Base-by-base conservation (phyloP, 2,113 vertebrate species). In the Athene cunicularia region DNA sequence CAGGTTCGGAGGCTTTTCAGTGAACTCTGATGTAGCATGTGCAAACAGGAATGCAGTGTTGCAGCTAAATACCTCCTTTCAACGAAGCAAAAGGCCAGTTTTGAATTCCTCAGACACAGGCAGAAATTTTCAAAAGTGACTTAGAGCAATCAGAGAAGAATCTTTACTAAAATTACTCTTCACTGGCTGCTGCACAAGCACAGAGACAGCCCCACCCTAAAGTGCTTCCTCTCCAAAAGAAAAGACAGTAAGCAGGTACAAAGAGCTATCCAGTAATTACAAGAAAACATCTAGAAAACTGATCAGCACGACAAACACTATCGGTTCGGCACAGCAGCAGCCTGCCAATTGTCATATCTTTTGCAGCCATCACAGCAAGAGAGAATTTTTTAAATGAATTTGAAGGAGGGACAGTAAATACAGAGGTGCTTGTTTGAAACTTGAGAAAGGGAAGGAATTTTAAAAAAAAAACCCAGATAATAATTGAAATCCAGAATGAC, bases 391-490 rank as follows among this genome's bases (percentile, higher is more conserved):
- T 0, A 22, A 90, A 95, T 73, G 74, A 67, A 88, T 95, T 88
- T 86, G 85, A 94, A 90, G 75, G 79, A 93, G 74, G 67, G 66
- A 71, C 73, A 93, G 66, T 39, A 84, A 53, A 23, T 1, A 2
- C 62, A 64, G 85, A 96, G 90, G 81, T 95, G 70, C 53, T 94
- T 64, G 64, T 75, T 88, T 90, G 84, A 93, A 95, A 95, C 93
- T 5, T 64, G 67, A 75, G 73, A 75, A 77, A 92, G 1, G 21
- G 15, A 89, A 77, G 11, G 32, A 67, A 37, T 37, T 37, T n/a
- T n/a, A n/a, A 80, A 43, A 22, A 52, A 90, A 85, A 94, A 86
- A 68, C 0, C 0, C 16, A 79, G 27, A 79, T 55, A 86, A 56
- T 37, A 95, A 80, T 24, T 77, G 68, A 95, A 84, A 88, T 68